These are phyloP conservation scores for Sapajus apella DNA, from an alignment of 2,113 vertebrate genomes.

Conservation along the genomic window DNA sequence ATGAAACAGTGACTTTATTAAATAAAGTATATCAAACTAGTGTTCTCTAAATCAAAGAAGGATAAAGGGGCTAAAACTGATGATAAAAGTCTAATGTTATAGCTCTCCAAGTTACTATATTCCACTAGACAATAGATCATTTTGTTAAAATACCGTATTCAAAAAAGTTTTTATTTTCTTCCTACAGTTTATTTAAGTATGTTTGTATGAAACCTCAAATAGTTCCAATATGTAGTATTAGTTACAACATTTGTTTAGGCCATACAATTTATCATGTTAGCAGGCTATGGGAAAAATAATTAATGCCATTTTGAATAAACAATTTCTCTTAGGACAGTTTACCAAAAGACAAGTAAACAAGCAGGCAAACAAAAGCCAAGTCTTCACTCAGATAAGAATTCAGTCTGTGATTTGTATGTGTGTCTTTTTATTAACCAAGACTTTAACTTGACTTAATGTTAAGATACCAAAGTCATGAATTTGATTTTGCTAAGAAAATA, in stretches of 20 bases:
- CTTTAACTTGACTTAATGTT: conserved; percentile 32
- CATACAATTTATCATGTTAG: not conserved
- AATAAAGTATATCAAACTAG: not conserved
- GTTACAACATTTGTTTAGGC: not conserved
- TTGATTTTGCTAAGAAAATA: conserved; percentile 46
- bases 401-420: not conserved
- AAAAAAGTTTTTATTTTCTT: not conserved
- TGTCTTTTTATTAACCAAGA: conserved; percentile 8
- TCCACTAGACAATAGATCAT: not conserved
- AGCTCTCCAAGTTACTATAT: not conserved
- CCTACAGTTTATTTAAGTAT: not conserved
- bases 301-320: not conserved
- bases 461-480: not conserved
- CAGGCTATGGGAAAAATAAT: not conserved
- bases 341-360: not conserved
- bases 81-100: conserved; percentile 35
- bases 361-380: not conserved
- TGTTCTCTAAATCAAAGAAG: not conserved
- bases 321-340: not conserved
- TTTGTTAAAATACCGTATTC: conserved; percentile 20
- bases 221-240: not conserved
- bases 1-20: conserved; percentile 12
- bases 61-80: not conserved
- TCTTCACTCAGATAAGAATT: not conserved
- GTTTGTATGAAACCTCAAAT: conserved; percentile 22